Evolutionary conservation across 2,797 vertebrate species (phyloP).

Genomic region (Varecia variegata): DNA sequence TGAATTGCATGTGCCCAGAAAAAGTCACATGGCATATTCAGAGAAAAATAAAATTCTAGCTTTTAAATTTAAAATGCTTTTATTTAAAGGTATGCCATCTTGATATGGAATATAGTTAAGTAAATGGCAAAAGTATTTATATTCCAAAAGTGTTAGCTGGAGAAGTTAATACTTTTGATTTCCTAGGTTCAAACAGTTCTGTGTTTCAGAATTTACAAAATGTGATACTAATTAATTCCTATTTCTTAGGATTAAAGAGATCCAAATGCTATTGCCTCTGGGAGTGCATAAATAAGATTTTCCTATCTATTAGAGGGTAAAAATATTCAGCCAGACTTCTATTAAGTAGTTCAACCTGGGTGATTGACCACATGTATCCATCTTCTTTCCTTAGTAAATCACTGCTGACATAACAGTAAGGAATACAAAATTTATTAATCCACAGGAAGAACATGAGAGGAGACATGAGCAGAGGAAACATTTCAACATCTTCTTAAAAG

Average conservation of each 20-base stretch:
- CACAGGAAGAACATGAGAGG: neutral
- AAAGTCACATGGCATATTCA: slow-evolving; percentile 70
- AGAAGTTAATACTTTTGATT: slow-evolving; percentile 33
- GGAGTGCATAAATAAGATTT: neutral
- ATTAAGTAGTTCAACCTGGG: neutral
- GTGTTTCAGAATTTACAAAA: slow-evolving; percentile 46
- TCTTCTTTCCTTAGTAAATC: neutral
- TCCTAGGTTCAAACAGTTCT: slow-evolving; percentile 23
- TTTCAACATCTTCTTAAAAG: neutral
- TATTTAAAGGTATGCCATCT: slow-evolving; percentile 64
- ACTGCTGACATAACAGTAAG: neutral
- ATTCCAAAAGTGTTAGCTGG: slow-evolving; percentile 7
- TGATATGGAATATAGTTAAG: slow-evolving; percentile 25
- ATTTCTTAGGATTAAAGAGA: neutral
- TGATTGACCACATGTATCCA: neutral
- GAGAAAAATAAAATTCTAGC: slow-evolving; percentile 65
- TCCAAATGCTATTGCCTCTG: neutral
- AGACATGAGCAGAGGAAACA: neutral
- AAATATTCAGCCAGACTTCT: slow-evolving; percentile 4
- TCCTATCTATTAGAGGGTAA: neutral
- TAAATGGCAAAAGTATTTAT: slow-evolving; percentile 56
- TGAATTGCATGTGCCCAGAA: slow-evolving; percentile 71
- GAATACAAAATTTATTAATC: neutral
- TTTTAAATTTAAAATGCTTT: slow-evolving; percentile 65
- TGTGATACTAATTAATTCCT: slow-evolving; percentile 26